Evolutionary conservation across 2,797 vertebrate species (phyloP).

Genomic region (Mormyrus proboscirostris): DNA sequence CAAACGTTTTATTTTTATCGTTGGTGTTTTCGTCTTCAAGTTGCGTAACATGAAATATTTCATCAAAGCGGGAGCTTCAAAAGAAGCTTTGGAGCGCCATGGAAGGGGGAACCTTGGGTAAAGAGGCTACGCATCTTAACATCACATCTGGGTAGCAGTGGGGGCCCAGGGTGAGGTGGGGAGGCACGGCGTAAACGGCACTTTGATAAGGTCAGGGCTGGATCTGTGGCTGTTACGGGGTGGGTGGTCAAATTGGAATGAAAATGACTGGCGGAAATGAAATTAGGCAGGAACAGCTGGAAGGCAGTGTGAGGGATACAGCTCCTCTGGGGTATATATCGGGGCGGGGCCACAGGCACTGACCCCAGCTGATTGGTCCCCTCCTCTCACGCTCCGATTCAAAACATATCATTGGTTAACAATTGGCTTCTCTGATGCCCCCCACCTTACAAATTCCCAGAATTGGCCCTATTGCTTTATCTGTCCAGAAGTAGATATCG

Average conservation of each 20-base stretch:
- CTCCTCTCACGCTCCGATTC: background rate
- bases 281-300: slow-evolving; percentile 11
- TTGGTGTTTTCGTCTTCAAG: background rate
- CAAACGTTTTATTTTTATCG: background rate
- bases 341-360: background rate
- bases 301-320: background rate
- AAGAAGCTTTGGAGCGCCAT: background rate
- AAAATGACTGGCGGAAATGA: background rate
- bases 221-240: background rate
- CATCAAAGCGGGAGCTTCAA: background rate
- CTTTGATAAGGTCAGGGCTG: background rate
- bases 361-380: background rate
- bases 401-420: background rate
- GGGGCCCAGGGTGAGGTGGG: background rate
- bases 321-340: background rate
- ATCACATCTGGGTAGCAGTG: background rate
- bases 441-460: background rate
- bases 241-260: background rate
- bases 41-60: background rate
- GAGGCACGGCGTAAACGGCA: background rate
- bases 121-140: background rate
- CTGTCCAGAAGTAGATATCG: background rate
- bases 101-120: background rate
- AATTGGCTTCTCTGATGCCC: background rate
- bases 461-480: background rate